These are phyloP conservation scores for Microtus montanus DNA, from an alignment of 2,113 vertebrate species.

Conservation along the genomic window DNA sequence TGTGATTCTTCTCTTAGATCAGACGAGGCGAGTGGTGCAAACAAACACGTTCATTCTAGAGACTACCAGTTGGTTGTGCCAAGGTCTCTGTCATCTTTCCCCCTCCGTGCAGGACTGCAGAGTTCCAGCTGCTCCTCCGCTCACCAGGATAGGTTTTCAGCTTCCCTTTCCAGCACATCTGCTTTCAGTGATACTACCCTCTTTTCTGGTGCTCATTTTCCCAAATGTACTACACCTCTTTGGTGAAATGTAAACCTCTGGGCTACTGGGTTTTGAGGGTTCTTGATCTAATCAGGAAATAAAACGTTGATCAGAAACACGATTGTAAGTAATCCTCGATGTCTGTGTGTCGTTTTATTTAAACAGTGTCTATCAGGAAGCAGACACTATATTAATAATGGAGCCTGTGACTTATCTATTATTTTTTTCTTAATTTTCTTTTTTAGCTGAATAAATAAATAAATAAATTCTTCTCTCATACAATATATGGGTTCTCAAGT, in stretches of 20 bases:
- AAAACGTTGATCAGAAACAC: neutral
- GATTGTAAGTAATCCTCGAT: neutral
- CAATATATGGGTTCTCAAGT: neutral
- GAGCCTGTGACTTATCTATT: neutral
- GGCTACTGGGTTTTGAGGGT: neutral
- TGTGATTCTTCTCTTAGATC: too few species aligned
- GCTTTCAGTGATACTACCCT: neutral
- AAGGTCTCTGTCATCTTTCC: neutral
- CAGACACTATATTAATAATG: neutral
- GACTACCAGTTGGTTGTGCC: neutral
- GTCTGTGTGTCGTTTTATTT: neutral
- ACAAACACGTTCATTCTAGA: neutral
- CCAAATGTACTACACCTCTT: neutral
- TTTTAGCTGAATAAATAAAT: neutral
- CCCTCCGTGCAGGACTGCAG: neutral
- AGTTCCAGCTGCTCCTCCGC: neutral
- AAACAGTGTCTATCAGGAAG: neutral
- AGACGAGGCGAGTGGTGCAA: too few species aligned
- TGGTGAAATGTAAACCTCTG: neutral
- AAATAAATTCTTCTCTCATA: neutral
- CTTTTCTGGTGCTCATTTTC: neutral
- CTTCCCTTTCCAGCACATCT: neutral
- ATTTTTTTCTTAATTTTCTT: neutral
- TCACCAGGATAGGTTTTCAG: neutral
- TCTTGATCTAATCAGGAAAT: neutral